Conservation (phyloP, 92 coral and sea anemone genomes). For the Siderastrea siderea region DNA sequence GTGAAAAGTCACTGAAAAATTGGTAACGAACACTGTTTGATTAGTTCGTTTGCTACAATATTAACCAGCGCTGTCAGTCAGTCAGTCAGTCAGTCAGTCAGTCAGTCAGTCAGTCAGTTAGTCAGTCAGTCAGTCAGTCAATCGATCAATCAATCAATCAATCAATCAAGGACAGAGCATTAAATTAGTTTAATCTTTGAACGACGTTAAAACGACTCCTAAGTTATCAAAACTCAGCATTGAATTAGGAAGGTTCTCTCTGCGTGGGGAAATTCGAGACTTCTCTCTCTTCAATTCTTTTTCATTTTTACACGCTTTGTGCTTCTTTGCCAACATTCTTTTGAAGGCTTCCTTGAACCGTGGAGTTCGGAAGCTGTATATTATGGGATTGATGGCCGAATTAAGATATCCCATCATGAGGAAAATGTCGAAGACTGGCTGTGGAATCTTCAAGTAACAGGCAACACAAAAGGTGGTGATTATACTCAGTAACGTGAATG, state of each 20-base stretch:
- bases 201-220: not conserved
- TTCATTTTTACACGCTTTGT: not conserved
- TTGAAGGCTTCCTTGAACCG: constrained; percentile 46
- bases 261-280: not conserved
- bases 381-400: constrained; percentile 49
- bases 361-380: constrained; percentile 40
- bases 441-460: constrained; percentile 2
- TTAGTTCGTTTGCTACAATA: no score
- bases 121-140: no score
- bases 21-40: no score
- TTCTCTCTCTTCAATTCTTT: not conserved
- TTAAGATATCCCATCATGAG: constrained; percentile 57
- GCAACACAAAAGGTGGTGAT: not conserved
- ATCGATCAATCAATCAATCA: no score
- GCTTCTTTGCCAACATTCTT: not conserved
- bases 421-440: not conserved
- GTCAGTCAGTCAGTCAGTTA: no score
- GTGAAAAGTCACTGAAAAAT: no score
- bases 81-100: no score
- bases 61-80: no score
- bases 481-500: constrained; percentile 46
- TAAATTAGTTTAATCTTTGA: no score
- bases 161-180: no score
- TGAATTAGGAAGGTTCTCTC: not conserved
- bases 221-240: not conserved